Evolutionary conservation across 2,797 vertebrate genomes (phyloP).

Genomic region (Simalia tracyae): DNA sequence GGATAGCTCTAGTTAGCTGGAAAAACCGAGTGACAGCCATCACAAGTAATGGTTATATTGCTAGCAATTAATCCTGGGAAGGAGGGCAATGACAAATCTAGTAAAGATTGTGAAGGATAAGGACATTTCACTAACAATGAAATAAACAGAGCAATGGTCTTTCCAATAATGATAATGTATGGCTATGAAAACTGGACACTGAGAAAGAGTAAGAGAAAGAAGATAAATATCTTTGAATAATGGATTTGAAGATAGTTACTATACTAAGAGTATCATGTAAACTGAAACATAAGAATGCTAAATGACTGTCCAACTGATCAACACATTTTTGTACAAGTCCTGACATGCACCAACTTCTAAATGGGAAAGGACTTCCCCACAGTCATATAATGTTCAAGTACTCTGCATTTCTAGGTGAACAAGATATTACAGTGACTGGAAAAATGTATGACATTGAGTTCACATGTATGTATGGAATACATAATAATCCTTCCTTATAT

Average conservation of each 20-base stretch:
- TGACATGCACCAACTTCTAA: neutral
- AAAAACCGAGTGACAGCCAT: neutral
- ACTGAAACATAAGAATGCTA: neutral
- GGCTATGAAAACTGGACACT: neutral
- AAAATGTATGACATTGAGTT: neutral
- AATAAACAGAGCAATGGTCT: neutral
- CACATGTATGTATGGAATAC: neutral
- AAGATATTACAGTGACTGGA: neutral
- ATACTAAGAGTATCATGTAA: neutral
- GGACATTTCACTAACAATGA: neutral
- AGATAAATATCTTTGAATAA: neutral
- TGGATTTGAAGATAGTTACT: neutral
- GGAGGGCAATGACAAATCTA: too few relatives aligned
- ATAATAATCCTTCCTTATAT: neutral
- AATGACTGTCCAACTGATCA: neutral
- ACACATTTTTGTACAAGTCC: neutral
- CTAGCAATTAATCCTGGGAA: neutral
- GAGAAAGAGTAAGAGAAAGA: neutral
- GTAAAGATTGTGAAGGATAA: neutral
- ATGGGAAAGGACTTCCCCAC: neutral
- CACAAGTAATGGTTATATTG: neutral
- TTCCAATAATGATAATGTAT: neutral
- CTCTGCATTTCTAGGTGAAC: neutral
- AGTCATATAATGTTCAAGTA: neutral
- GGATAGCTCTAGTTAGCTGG: neutral